Evolutionary conservation across 2,113 vertebrate genomes (phyloP).

Genomic region (Isichthys henryi): DNA sequence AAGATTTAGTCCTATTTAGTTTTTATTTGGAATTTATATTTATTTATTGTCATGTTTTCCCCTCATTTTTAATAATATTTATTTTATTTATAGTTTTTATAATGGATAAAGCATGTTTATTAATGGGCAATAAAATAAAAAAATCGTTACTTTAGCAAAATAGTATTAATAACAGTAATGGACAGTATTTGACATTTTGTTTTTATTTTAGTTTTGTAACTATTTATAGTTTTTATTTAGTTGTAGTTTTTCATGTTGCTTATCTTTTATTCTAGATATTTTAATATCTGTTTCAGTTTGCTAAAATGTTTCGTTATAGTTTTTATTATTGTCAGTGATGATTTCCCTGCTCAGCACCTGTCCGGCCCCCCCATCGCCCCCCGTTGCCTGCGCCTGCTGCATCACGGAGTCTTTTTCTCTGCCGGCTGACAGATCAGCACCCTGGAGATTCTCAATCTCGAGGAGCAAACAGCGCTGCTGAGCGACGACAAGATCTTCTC

Average conservation of each 20-base stretch:
- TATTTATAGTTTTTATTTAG: not conserved
- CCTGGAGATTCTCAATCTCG: conserved; percentile 91
- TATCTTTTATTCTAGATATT: not conserved
- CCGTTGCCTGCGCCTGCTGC: not conserved
- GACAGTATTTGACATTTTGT: not conserved
- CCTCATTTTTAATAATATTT: too few species aligned
- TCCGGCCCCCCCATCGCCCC: not conserved
- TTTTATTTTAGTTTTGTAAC: not conserved
- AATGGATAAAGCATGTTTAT: not conserved
- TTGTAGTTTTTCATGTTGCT: not conserved
- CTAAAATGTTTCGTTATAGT: not conserved
- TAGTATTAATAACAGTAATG: not conserved
- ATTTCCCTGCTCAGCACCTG: not conserved
- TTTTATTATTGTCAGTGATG: not conserved
- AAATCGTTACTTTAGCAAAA: not conserved
- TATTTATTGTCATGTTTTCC: too few species aligned
- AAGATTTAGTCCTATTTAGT: not conserved
- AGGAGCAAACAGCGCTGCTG: conserved; percentile 89
- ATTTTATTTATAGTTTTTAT: too few species aligned
- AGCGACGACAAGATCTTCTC: conserved; percentile 98
- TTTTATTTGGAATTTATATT: too few species aligned
- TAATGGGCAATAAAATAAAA: not conserved
- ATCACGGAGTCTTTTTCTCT: not conserved
- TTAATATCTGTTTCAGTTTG: not conserved
- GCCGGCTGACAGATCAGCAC: conserved; percentile 81